These are phyloP conservation scores for Acleris laterana DNA, from an alignment of 2,888 invertebrate genomes.

Conservation along the genomic window DNA sequence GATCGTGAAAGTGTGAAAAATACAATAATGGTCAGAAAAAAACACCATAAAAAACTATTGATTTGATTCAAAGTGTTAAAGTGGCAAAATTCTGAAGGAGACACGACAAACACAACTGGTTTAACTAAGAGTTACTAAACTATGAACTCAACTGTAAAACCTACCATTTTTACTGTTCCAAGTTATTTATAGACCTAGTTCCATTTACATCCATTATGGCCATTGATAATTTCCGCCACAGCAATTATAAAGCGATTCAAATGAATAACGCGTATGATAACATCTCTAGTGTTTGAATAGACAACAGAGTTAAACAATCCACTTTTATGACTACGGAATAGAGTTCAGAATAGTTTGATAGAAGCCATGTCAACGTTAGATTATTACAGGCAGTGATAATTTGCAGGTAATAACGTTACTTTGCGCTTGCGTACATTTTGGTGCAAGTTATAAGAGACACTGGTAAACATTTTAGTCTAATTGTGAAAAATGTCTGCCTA, in stretches of 20 bases:
- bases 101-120: too few species aligned
- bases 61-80: too few species aligned
- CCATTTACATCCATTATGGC: slow-evolving; percentile 31
- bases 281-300: slow-evolving; percentile 36
- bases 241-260: slow-evolving; percentile 46
- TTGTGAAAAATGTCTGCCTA: too few species aligned
- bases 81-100: too few species aligned
- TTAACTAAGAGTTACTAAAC: too few species aligned
- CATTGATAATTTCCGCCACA: slow-evolving; percentile 36
- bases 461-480: too few species aligned
- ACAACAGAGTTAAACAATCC: neutral
- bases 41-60: too few species aligned
- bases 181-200: slow-evolving; percentile 14
- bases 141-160: neutral
- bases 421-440: slow-evolving; percentile 6
- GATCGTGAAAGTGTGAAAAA: too few species aligned
- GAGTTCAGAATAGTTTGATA: slow-evolving; percentile 9
- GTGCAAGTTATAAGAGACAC: slow-evolving; percentile 21
- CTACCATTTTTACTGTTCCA: neutral
- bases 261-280: slow-evolving; percentile 41
- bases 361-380: slow-evolving; percentile 4
- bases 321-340: slow-evolving; percentile 5
- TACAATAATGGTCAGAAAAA: too few species aligned
- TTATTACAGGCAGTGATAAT: slow-evolving; percentile 33
- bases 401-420: slow-evolving; percentile 30